Evolutionary conservation across 1,140 invertebrate species (phyloP).

Genomic region (Cheumatopsyche charites): DNA sequence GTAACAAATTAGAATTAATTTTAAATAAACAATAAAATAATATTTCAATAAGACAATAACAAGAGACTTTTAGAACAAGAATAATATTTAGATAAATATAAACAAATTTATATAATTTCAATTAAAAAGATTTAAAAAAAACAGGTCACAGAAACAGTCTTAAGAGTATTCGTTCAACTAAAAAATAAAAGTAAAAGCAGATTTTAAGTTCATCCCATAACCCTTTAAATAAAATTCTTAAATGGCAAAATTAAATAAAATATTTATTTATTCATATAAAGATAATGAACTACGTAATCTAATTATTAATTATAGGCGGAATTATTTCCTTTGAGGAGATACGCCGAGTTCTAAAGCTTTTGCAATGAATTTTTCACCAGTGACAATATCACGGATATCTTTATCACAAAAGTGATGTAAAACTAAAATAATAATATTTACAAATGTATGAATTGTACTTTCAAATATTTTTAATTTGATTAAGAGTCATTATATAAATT

Average conservation of each 20-base stretch:
- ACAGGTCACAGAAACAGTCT: constrained; percentile 50
- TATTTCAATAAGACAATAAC: constrained; percentile 43
- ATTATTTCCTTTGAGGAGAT: constrained; percentile 41
- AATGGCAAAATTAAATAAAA: constrained; percentile 43
- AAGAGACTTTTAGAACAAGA: constrained; percentile 43
- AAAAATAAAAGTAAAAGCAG: constrained; percentile 43
- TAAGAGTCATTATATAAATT: too few species aligned
- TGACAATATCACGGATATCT: constrained; percentile 13
- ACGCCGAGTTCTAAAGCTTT: constrained; percentile 31
- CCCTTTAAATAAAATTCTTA: constrained; percentile 43
- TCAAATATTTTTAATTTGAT: background rate
- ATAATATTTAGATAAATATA: constrained; percentile 47
- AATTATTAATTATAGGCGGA: constrained; percentile 38
- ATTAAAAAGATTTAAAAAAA: constrained; percentile 47
- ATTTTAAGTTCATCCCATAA: constrained; percentile 43
- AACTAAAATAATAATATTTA: constrained; percentile 34
- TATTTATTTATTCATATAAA: constrained; percentile 42
- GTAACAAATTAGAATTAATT: constrained; percentile 42
- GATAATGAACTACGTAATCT: constrained; percentile 31
- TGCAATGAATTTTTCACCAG: background rate
- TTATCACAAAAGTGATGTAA: constrained; percentile 30
- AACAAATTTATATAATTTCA: constrained; percentile 47
- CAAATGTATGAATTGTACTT: constrained; percentile 29
- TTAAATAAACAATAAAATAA: constrained; percentile 42
- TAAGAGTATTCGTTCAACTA: constrained; percentile 48